Base-by-base conservation (phyloP, 2,888 invertebrate genomes). In the Halictus quadricinctus region DNA sequence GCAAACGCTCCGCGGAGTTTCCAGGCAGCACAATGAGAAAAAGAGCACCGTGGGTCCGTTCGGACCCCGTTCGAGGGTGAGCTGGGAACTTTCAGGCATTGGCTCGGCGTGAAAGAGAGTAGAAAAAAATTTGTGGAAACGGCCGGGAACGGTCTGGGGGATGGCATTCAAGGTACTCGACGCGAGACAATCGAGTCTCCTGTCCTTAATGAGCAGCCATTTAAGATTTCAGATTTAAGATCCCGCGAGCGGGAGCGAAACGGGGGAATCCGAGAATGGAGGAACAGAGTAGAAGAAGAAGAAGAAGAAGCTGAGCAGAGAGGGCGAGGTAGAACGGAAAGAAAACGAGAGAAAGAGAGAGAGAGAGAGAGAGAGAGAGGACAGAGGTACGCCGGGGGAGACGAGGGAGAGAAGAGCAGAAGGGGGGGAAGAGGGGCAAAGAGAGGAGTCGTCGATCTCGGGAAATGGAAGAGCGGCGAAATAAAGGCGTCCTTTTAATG, bases 401-500 rank as follows among this genome's bases (percentile, higher is more conserved):
- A 46, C 54, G 64, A 82, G 75, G 43, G 64, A 64, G 64, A 46
- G 64, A 69, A 21, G 58, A 10, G 36, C 29, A 69, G n/a, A 5
- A 36, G 36, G 36, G 36, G 29, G 29, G 29, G 29, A 29, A 15
- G 41, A 48, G 66, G 46, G 64, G 48, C 21, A 41, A 54, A 54
- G 54, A 54, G 54, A 54, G 50, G 77, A 82, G 70, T 75, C 77
- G 89, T 84, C 84, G 80, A 89, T 89, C 88, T 80, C 78, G 81
- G 88, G 90, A 87, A 88, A 90, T 87, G 88, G 90, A 89, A 89
- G 89, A 89, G 88, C 89, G 91, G 89, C 86, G 88, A 93, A 93
- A 93, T 93, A 93, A 93, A 93, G 93, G 92, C 91, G 91, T 92
- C 92, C 93, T 93, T 94, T 93, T 94, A 94, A 94, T 94, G 93